A percentile compares a stretch with the other conserved stretches of the same genome.
Conservation (phyloP, 2,797 vertebrate species). For the Notoglanidium macrostoma region DNA sequence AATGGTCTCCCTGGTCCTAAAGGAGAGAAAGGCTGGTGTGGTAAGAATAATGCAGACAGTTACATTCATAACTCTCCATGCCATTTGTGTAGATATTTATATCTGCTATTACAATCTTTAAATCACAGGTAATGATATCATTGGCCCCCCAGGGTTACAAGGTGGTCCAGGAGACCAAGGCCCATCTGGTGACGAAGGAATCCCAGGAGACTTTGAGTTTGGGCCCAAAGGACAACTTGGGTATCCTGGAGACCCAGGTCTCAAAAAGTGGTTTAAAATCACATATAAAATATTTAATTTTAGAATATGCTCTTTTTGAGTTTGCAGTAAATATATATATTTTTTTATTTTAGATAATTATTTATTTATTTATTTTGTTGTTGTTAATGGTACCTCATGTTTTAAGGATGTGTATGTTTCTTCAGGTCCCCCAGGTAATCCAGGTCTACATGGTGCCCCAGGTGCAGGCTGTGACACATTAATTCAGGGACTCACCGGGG, state of each 20-base stretch:
- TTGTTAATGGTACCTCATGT: background rate
- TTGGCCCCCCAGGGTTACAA: constrained; percentile 13
- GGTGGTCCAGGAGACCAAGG: constrained; percentile 44
- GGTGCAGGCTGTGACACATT: constrained; percentile 24
- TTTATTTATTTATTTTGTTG: background rate
- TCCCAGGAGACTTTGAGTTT: background rate
- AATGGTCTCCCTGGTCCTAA: constrained; percentile 35
- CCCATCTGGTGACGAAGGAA: constrained; percentile 26
- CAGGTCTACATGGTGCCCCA: constrained; percentile 19
- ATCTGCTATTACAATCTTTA: background rate
- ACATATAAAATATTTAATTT: background rate
- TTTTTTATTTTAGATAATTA: background rate
- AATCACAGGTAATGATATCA: background rate
- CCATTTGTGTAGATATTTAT: background rate
- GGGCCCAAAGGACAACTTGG: constrained; percentile 34
- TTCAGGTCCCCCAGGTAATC: constrained; percentile 32
- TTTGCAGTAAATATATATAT: background rate
- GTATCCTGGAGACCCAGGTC: constrained; percentile 33
- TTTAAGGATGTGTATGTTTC: background rate
- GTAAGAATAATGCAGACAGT: constrained; percentile 6
- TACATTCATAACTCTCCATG: background rate
- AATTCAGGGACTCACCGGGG: constrained; percentile 26
- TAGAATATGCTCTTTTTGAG: background rate
- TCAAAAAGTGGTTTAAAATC: background rate
- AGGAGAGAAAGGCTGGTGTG: constrained; percentile 31